Evolutionary conservation across 2,888 invertebrate genomes (phyloP), one percentile per base, ranked within the genome.

Genomic region (Eristalis intricaria): DNA sequence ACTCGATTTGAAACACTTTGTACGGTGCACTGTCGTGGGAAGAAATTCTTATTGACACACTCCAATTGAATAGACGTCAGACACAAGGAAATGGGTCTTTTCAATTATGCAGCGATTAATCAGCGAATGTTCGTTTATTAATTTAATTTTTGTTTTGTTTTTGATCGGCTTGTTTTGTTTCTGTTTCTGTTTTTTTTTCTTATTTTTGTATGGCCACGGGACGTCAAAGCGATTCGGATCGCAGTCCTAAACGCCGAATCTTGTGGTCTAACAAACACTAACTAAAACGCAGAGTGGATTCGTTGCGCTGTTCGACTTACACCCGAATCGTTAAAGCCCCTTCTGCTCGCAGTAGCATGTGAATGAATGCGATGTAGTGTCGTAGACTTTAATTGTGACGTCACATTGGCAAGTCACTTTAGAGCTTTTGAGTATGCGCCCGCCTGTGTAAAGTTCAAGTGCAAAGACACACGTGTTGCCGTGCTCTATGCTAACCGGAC

Each of bases 391-490:
- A 13, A 29, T 23, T 60, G 26, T 60, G 60, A 60, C 60, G 60
- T 60, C 60, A 60, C 15, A 13, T 23, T 26, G 60, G 26, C 60
- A 60, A 60, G 23, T 60, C 26, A 29, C 4, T 5, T 15, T 13
- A 3, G 26, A 60, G 60, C 60, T 60, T 60, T 60, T 60, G 60
- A 60, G 23, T 60, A 13, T 60, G 60, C 60, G 60, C 60, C 60
- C 60, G 60, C 60, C 60, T 4, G 60, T 60, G 1, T 60, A 60
- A 50, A 60, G 60, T 60, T 60, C 60, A 60, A 60, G 60, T 60
- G 15, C 60, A 60, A 60, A 29, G 23, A 29, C 23, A 1, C 15
- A 13, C 13, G 60, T 60, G 60, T 26, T 60, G 26, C 60, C 60
- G 15, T 60, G 23, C 15, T 60, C 1, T 15, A 19, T 8, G 19